These are phyloP conservation scores for Drosophila lowei DNA, from an alignment of 1,140 invertebrate species.

Conservation along the genomic window DNA sequence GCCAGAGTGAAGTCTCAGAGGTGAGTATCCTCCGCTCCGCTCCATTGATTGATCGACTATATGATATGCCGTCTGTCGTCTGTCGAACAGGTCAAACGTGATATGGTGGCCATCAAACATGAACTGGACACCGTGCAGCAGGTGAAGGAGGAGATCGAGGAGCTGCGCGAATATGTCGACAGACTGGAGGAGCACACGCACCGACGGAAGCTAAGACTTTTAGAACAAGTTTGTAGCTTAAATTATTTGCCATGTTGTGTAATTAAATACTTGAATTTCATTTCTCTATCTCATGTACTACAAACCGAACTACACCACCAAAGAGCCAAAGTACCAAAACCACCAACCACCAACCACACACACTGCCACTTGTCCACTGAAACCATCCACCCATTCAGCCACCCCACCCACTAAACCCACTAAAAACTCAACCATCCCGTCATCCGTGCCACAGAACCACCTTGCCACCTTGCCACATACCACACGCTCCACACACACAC, in stretches of 20 bases:
- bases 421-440: neutral
- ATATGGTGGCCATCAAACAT: constrained; percentile 96
- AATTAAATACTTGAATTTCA: constrained; percentile 83
- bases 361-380: constrained; percentile 10
- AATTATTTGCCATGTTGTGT: constrained; percentile 84
- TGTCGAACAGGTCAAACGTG: constrained; percentile 90
- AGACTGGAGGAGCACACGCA: constrained; percentile 94
- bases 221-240: constrained; percentile 91
- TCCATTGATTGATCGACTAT: neutral
- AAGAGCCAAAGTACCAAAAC: constrained; percentile 24
- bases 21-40: constrained; percentile 58
- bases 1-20: constrained; percentile 95
- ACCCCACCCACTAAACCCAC: constrained; percentile 20
- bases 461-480: constrained; percentile 20
- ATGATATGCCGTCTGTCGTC: neutral
- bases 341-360: constrained; percentile 61
- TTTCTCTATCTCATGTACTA: constrained; percentile 82
- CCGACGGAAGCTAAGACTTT: constrained; percentile 91
- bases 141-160: constrained; percentile 96
- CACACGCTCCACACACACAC: constrained; percentile 30
- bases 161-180: constrained; percentile 94
- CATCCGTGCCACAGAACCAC: constrained; percentile 28
- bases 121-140: constrained; percentile 96
- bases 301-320: constrained; percentile 70
- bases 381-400: constrained; percentile 38